Conservation (phyloP, 2,888 invertebrate species). For the Eupithecia dodoneata region DNA sequence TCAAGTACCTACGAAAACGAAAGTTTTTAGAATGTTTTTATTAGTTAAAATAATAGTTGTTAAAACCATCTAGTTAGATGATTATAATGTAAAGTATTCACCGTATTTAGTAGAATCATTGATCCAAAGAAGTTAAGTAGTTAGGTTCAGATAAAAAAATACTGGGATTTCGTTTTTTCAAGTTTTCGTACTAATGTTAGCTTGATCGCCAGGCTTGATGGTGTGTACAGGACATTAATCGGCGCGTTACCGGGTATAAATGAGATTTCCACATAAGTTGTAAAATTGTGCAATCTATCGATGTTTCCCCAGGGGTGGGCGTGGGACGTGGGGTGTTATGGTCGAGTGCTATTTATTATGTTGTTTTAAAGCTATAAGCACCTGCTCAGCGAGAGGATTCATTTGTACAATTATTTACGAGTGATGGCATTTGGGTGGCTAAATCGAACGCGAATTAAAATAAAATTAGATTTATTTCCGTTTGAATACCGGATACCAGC, state of each 20-base stretch:
- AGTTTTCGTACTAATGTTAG: background rate
- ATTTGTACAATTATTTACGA: slow-evolving; percentile 24
- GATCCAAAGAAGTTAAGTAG: background rate
- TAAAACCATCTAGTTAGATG: no score
- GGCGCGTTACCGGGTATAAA: slow-evolving; percentile 23
- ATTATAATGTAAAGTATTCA: background rate
- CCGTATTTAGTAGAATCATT: background rate
- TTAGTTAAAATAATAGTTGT: no score
- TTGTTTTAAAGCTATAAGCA: slow-evolving; percentile 32
- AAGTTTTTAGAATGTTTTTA: no score
- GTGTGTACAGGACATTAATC: slow-evolving; percentile 26
- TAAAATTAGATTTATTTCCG: background rate
- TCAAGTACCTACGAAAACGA: no score
- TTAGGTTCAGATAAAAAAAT: no score
- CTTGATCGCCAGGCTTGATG: slow-evolving; percentile 1
- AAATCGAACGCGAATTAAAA: background rate
- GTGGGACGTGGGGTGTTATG: slow-evolving; percentile 17
- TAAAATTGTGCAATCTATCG: slow-evolving; percentile 34
- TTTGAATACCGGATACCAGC: background rate
- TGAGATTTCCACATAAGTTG: slow-evolving; percentile 31
- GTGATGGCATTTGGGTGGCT: background rate
- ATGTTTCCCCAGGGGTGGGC: slow-evolving; percentile 29
- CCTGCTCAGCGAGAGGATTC: slow-evolving; percentile 26
- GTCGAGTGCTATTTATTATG: slow-evolving; percentile 32
- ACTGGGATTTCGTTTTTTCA: background rate